These are phyloP conservation scores for Rhagophthalmus giganteus DNA, from an alignment of 2,888 invertebrate species.

Conservation along the genomic window DNA sequence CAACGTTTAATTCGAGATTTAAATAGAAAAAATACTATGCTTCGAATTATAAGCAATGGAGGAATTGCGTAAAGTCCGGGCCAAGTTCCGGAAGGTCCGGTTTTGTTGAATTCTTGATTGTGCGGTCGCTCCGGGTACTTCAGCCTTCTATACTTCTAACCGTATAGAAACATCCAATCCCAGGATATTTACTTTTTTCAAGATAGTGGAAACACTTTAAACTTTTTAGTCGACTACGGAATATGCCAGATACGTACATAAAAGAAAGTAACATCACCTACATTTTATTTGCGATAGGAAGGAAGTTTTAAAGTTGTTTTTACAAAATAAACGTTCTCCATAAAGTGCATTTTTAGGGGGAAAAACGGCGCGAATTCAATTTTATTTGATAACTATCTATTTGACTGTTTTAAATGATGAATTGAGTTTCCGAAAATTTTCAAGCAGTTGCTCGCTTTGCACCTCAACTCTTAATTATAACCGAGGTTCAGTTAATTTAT, in stretches of 20 bases:
- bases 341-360: background rate
- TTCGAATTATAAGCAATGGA: too few relatives aligned
- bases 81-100: slow-evolving; percentile 18
- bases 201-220: slow-evolving; percentile 21
- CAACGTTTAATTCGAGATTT: too few relatives aligned
- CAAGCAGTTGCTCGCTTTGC: too few relatives aligned
- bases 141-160: slow-evolving; percentile 24
- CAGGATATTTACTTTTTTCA: slow-evolving; percentile 28
- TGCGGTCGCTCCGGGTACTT: slow-evolving; percentile 27
- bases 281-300: too few relatives aligned
- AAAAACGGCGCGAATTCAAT: background rate
- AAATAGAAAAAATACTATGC: too few relatives aligned
- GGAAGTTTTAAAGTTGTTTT: background rate
- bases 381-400: background rate
- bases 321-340: background rate
- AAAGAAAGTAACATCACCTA: too few relatives aligned
- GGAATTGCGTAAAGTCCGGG: too few relatives aligned
- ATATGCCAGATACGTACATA: too few relatives aligned
- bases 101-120: slow-evolving; percentile 26
- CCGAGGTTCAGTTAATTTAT: too few relatives aligned
- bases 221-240: slow-evolving; percentile 12
- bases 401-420: too few relatives aligned
- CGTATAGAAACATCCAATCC: slow-evolving; percentile 32
- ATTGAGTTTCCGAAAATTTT: too few relatives aligned
- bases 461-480: too few relatives aligned